A percentile compares a stretch with the other conserved stretches of the same genome.
These are phyloP conservation scores for Enhydra lutris DNA, from an alignment of 2,113 vertebrate species.

Conservation along the genomic window DNA sequence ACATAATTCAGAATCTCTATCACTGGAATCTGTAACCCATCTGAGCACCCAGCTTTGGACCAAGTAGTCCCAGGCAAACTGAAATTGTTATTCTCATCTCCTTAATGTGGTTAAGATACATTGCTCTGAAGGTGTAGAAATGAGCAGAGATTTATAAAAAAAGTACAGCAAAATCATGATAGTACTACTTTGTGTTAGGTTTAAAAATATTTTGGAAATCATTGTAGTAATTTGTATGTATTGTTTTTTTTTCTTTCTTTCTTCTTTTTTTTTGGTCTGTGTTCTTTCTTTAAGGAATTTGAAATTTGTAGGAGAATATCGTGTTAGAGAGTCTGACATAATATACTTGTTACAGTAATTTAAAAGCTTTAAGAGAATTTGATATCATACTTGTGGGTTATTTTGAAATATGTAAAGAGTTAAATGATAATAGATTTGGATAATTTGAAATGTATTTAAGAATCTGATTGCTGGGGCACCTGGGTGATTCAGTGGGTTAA, in stretches of 20 bases:
- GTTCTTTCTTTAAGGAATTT: not conserved
- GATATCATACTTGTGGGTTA: not conserved
- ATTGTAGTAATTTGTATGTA: not conserved
- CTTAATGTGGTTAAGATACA: not conserved
- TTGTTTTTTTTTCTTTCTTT: not conserved
- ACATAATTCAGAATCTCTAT: not conserved
- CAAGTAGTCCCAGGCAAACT: not conserved
- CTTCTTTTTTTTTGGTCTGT: too few species aligned
- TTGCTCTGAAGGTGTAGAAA: not conserved
- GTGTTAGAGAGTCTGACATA: not conserved
- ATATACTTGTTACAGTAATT: not conserved
- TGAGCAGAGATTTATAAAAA: not conserved
- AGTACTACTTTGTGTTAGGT: not conserved
- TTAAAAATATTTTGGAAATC: not conserved
- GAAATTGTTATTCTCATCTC: not conserved
- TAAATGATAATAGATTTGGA: not conserved
- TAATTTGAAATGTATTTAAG: not conserved
- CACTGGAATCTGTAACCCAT: not conserved
- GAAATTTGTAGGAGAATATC: not conserved
- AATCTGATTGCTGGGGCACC: not conserved
- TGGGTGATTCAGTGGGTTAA: too few species aligned
- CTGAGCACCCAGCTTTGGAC: not conserved
- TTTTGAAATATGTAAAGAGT: not conserved
- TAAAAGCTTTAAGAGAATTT: not conserved
- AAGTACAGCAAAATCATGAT: not conserved